Evolutionary conservation across 37 sponge, comb jelly and placozoan genomes (phyloP), one percentile per base, ranked within the genome.

Genomic region (Geodia barretti): DNA sequence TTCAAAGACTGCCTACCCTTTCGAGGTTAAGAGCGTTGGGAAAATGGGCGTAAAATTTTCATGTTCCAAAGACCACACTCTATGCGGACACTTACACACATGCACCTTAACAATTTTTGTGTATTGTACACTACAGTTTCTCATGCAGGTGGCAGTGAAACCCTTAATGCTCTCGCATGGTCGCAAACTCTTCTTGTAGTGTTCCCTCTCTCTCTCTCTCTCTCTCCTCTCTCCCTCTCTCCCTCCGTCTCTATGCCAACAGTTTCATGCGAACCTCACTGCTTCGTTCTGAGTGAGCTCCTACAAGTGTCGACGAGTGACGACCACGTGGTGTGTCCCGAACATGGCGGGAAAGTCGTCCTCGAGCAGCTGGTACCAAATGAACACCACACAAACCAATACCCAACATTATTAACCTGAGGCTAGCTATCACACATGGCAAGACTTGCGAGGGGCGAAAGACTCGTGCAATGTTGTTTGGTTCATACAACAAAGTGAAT

Each of bases 311-410:
- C 83, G 0, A 24, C 39, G 35, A 47, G 8, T 30, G 24, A 20
- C 0, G 79, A 76, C 38, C 66, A 83, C 21, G 68, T 84, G 8
- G 62, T 28, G 38, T 91, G 92, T 61, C 87, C 87, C 0, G 9
- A 41, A 9, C 92, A 91, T 61, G 73, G 54, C 7, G 84, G 76
- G 32, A 62, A 20, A 59, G 92, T 91, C 1, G 35, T 71, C 4
- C 64, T 91, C 34, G 77, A 87, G 32, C 68, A 79, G 23, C 76
- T 91, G 83, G 91, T 91, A 28, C 74, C 60, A 39, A n/a, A n/a
- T n/a, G n/a, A n/a, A n/a, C n/a, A n/a, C n/a, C n/a, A n/a, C n/a
- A n/a, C n/a, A n/a, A n/a, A n/a, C n/a, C n/a, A n/a, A n/a, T n/a
- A n/a, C n/a, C n/a, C n/a, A n/a, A n/a, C n/a, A n/a, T n/a, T n/a